Evolutionary conservation across 1,140 invertebrate genomes (phyloP).

Genomic region (Meloidogyne exigua): DNA sequence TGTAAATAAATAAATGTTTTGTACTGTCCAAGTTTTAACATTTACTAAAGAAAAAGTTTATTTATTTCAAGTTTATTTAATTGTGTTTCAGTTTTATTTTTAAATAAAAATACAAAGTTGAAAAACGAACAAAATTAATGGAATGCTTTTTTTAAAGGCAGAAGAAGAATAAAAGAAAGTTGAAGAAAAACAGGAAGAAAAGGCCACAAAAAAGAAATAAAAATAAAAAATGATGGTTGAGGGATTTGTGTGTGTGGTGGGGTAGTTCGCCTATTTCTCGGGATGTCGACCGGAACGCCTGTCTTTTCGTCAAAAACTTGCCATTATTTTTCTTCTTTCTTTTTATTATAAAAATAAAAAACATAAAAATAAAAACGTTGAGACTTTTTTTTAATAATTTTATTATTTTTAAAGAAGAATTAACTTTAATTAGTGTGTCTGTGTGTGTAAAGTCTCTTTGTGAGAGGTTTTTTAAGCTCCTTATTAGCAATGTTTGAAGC

Average conservation of each 20-base stretch:
- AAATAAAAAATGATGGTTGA: neutral
- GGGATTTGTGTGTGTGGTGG: neutral
- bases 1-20: no score
- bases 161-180: neutral
- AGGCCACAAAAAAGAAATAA: neutral
- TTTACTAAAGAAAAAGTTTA: neutral
- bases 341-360: no score
- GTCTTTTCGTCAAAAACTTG: neutral
- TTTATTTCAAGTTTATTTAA: neutral
- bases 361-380: neutral
- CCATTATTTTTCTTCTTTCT: neutral
- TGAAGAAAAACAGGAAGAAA: neutral
- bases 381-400: no score
- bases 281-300: slow-evolving; percentile 3
- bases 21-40: neutral
- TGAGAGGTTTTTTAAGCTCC: neutral
- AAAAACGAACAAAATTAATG: neutral
- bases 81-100: neutral
- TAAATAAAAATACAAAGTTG: neutral
- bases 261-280: neutral
- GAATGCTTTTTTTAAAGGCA: neutral
- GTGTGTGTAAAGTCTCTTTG: neutral
- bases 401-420: neutral
- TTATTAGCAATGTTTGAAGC: neutral
- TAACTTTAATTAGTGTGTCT: neutral